These are phyloP conservation scores for Whitmania pigra DNA, from an alignment of 1,140 invertebrate genomes.

Conservation along the genomic window DNA sequence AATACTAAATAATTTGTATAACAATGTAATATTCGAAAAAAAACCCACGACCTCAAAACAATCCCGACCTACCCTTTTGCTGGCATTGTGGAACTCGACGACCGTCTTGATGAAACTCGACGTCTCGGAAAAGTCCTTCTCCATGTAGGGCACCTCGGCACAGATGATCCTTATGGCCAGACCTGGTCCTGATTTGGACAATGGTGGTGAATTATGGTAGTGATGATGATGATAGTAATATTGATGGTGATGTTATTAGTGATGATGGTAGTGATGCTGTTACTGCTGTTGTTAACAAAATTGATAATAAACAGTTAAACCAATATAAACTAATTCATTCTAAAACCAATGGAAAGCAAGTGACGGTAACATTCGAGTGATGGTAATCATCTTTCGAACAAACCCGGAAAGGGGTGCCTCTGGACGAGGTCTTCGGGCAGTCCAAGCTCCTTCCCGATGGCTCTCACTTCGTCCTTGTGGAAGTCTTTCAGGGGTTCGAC, in stretches of 20 bases:
- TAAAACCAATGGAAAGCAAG: too few relatives aligned
- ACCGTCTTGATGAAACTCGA: constrained; percentile 78
- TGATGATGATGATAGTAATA: neutral
- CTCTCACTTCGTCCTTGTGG: constrained; percentile 90
- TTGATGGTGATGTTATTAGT: too few relatives aligned
- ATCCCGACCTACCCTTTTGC: constrained; percentile 58
- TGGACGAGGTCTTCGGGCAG: constrained; percentile 72
- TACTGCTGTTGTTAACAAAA: too few relatives aligned
- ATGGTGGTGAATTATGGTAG: neutral
- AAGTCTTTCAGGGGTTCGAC: constrained; percentile 97
- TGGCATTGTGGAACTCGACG: constrained; percentile 77
- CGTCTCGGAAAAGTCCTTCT: constrained; percentile 87
- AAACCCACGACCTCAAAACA: too few relatives aligned
- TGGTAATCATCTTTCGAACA: neutral
- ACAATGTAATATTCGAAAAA: too few relatives aligned
- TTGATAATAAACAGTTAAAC: too few relatives aligned
- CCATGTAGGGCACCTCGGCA: constrained; percentile 87
- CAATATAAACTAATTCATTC: too few relatives aligned
- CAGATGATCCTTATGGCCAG: constrained; percentile 88
- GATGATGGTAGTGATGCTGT: too few relatives aligned
- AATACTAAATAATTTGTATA: too few relatives aligned
- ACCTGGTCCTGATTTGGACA: constrained; percentile 49
- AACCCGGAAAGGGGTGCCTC: constrained; percentile 89
- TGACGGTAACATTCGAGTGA: neutral
- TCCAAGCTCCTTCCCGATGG: constrained; percentile 70